Conservation (phyloP, 1,140 invertebrate species). For the Tetramorium simillimum region DNA sequence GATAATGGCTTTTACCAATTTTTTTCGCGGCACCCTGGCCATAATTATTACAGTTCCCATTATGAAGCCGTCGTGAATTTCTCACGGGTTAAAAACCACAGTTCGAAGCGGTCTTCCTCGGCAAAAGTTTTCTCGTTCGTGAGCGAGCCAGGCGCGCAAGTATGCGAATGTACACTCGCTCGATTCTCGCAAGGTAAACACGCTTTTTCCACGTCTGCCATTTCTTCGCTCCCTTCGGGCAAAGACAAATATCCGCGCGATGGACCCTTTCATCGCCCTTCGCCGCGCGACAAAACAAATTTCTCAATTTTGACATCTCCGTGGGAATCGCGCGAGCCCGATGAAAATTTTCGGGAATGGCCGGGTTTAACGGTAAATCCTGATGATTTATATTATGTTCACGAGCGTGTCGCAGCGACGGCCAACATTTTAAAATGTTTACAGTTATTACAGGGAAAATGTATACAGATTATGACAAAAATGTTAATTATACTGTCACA, state of each 20-base stretch:
- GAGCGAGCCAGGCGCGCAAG: slow-evolving; percentile 7
- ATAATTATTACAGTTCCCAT: neutral
- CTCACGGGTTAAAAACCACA: neutral
- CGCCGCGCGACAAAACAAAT: slow-evolving; percentile 44
- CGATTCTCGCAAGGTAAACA: slow-evolving; percentile 48
- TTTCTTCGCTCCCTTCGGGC: neutral
- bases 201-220: slow-evolving; percentile 42
- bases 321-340: neutral
- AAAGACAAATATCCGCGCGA: slow-evolving; percentile 40
- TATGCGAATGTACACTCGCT: slow-evolving; percentile 59
- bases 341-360: neutral
- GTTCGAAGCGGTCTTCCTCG: neutral
- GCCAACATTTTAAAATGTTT: slow-evolving; percentile 1
- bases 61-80: neutral
- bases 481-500: neutral
- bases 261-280: slow-evolving; percentile 31
- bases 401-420: neutral
- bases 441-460: neutral
- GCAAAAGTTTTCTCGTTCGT: neutral
- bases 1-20: neutral
- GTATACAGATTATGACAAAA: neutral
- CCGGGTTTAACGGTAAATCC: neutral
- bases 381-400: neutral
- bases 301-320: slow-evolving; percentile 58
- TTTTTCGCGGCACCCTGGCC: neutral